phyloP scores from a whole-genome alignment of 1,140 invertebrate species.

The Steinernema feltiae region DNA sequence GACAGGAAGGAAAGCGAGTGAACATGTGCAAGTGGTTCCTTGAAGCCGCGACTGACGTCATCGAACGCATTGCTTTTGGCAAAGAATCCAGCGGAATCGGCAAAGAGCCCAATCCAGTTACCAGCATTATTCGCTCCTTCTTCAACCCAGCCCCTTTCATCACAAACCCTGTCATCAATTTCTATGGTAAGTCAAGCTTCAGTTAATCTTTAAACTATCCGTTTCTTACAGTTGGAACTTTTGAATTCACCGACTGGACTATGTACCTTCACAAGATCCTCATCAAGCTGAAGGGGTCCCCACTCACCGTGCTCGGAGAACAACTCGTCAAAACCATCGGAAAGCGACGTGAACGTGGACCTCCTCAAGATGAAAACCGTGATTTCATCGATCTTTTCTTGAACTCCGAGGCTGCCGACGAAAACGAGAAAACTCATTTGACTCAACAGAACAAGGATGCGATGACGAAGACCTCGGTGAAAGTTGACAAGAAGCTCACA shows the following conservation, averaged over 20 bases:
- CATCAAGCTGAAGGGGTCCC: background rate
- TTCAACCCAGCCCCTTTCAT: conserved; percentile 19
- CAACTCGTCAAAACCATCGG: conserved; percentile 6
- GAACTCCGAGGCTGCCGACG: conserved; percentile 17
- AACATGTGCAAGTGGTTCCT: conserved; percentile 22
- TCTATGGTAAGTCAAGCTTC: background rate
- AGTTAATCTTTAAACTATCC: background rate
- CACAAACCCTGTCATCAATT: conserved; percentile 16
- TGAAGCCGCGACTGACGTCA: conserved; percentile 20
- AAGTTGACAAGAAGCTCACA: conserved; percentile 34
- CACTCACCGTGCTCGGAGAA: conserved; percentile 2
- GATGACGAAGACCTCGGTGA: background rate
- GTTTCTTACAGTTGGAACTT: conserved; percentile 8
- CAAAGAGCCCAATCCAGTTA: conserved; percentile 17
- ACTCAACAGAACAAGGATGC: background rate
- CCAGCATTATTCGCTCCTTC: background rate
- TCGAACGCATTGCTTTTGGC: conserved; percentile 21
- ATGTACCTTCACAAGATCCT: conserved; percentile 19
- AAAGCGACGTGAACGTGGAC: conserved; percentile 1
- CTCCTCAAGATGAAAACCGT: background rate
- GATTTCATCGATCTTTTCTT: conserved; percentile 27
- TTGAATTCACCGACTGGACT: conserved; percentile 26
- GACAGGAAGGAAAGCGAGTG: conserved; percentile 20
- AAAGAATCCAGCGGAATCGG: conserved; percentile 12
- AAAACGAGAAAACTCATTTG: background rate